A percentile compares a stretch with the other conserved stretches of the same genome.
phyloP scores from a whole-genome alignment of 2,113 vertebrate species.

The Pachypanchax playfairii region DNA sequence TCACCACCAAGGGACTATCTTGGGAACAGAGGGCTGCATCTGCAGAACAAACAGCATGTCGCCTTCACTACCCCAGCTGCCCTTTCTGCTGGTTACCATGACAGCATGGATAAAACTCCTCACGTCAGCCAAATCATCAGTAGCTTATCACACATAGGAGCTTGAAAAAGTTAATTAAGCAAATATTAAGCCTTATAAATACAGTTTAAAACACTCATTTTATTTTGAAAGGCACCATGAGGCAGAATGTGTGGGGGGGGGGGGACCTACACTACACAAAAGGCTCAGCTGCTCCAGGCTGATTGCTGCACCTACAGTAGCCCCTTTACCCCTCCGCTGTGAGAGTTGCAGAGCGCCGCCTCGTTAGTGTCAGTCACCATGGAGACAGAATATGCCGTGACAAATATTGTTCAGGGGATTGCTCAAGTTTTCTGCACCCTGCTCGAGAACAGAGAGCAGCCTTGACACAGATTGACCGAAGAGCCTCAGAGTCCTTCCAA shows the following conservation, averaged over 20 bases:
- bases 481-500: conserved; percentile 45
- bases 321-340: conserved; percentile 5
- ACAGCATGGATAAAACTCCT: conserved; percentile 53
- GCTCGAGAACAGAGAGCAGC: conserved; percentile 24
- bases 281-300: conserved; percentile 41
- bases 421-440: conserved; percentile 41
- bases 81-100: conserved; percentile 63
- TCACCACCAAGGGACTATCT: conserved; percentile 60
- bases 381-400: conserved; percentile 61
- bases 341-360: conserved; percentile 60
- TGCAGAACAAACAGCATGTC: conserved; percentile 67
- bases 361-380: conserved; percentile 63
- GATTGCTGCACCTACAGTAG: conserved; percentile 41
- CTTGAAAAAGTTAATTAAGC: not conserved
- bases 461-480: conserved; percentile 59
- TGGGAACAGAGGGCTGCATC: conserved; percentile 64
- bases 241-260: conserved; percentile 38
- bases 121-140: not conserved
- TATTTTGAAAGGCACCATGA: conserved; percentile 16
- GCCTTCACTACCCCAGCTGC: conserved; percentile 53
- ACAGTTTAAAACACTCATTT: not conserved
- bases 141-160: not conserved
- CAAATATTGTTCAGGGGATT: conserved; percentile 64
- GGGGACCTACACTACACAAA: conserved; percentile 55
- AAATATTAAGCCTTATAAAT: not conserved